A percentile compares a stretch with the other conserved stretches of the same genome.
phyloP scores from a whole-genome alignment of 35 echinoderm and acorn worm genomes.

The Holothuria glaberrima region DNA sequence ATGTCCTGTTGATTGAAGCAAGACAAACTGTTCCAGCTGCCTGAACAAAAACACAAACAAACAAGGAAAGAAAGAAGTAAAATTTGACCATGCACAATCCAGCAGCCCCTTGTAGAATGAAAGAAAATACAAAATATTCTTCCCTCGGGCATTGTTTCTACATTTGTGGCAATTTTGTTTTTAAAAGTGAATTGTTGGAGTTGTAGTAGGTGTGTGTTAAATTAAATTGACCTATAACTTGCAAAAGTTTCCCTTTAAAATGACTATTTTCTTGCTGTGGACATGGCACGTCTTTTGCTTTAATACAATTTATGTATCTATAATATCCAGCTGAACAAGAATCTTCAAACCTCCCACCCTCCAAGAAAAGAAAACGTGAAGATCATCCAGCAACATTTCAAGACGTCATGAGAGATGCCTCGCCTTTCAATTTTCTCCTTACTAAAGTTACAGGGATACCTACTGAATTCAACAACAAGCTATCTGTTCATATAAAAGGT shows the following conservation, averaged over 20 bases:
- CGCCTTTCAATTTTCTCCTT: conserved; percentile 76
- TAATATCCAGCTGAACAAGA: background rate
- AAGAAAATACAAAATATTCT: no score
- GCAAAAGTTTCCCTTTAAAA: background rate
- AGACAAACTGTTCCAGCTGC: no score
- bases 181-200: background rate
- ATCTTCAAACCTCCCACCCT: conserved; percentile 22
- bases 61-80: no score
- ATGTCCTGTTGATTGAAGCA: no score
- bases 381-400: background rate
- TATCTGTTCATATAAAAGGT: conserved; percentile 90
- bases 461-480: conserved; percentile 67
- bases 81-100: no score
- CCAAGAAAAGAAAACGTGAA: conserved; percentile 56
- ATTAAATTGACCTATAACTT: no score
- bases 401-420: conserved; percentile 64
- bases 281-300: background rate
- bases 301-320: background rate
- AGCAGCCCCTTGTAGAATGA: no score
- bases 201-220: background rate
- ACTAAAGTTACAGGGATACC: conserved; percentile 85
- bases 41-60: no score
- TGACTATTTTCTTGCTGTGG: background rate
- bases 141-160: no score
- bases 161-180: background rate